These are phyloP conservation scores for Perizoma affinitatum DNA, from an alignment of 2,888 invertebrate species.

Conservation along the genomic window DNA sequence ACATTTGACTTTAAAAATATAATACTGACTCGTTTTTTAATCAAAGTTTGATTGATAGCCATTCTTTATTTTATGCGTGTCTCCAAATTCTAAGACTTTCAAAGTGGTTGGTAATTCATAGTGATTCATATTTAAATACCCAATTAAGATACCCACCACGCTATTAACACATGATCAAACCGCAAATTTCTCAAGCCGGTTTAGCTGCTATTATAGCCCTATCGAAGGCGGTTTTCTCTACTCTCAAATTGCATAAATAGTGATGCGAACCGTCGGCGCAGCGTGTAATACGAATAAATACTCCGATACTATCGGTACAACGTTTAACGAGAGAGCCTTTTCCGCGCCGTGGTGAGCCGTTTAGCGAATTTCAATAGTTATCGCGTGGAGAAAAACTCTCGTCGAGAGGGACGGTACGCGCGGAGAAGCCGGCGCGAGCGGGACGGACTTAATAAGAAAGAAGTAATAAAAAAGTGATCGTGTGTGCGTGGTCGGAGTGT, in stretches of 20 bases:
- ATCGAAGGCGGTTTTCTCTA: conserved; percentile 30
- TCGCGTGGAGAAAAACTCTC: conserved; percentile 81
- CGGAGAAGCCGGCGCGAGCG: conserved; percentile 62
- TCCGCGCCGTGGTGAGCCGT: conserved; percentile 82
- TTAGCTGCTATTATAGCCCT: conserved; percentile 24
- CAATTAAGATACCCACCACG: conserved; percentile 9
- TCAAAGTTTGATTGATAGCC: no score
- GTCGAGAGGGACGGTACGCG: conserved; percentile 66
- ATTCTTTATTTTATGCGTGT: no score
- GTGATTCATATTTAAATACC: no score
- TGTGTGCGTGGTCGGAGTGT: conserved; percentile 81
- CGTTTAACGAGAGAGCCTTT: conserved; percentile 83
- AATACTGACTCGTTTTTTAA: no score
- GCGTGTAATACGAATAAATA: conserved; percentile 77
- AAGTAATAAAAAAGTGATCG: conserved; percentile 82
- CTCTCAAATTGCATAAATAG: conserved; percentile 67
- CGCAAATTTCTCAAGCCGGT: conserved; percentile 27
- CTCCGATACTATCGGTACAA: conserved; percentile 78
- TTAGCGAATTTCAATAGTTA: conserved; percentile 85
- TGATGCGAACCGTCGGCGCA: conserved; percentile 67
- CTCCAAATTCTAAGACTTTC: no score
- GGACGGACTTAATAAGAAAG: conserved; percentile 78
- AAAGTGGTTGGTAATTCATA: no score
- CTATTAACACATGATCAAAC: conserved; percentile 31
- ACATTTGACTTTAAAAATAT: no score